These are phyloP conservation scores for Vidua macroura DNA, from an alignment of 2,113 vertebrate genomes.

Conservation along the genomic window DNA sequence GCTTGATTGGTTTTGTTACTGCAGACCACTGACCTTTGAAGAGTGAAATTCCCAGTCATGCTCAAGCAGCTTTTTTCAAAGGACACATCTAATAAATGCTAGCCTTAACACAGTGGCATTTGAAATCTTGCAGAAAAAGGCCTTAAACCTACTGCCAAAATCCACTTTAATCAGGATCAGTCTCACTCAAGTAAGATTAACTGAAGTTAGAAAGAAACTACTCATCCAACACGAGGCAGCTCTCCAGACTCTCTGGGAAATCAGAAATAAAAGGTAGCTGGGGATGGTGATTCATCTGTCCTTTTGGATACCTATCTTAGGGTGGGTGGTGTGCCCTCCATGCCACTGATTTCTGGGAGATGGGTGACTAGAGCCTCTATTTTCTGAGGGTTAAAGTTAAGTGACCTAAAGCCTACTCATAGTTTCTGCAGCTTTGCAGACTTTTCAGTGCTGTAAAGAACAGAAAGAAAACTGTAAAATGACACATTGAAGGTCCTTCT, in stretches of 20 bases:
- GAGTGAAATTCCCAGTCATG: neutral
- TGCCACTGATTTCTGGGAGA: neutral
- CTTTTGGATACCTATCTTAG: neutral
- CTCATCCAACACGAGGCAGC: neutral
- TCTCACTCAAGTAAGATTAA: neutral
- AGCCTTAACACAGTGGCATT: neutral
- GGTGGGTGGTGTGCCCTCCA: neutral
- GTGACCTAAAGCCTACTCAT: neutral
- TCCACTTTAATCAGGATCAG: neutral
- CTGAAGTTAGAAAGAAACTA: neutral
- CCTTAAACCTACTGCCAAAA: neutral
- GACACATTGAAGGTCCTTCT: neutral
- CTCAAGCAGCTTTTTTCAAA: neutral
- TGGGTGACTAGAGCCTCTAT: neutral
- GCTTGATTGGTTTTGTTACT: neutral
- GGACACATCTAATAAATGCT: neutral
- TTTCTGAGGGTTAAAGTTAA: neutral
- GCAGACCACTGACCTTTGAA: neutral
- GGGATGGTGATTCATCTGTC: neutral
- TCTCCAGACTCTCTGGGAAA: neutral
- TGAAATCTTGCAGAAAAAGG: neutral
- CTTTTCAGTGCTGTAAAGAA: neutral
- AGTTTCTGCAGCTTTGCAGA: neutral
- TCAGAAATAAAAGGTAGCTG: neutral
- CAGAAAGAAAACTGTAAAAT: neutral